These are phyloP conservation scores for Crenichthys baileyi DNA, from an alignment of 2,797 vertebrate genomes.

Conservation along the genomic window DNA sequence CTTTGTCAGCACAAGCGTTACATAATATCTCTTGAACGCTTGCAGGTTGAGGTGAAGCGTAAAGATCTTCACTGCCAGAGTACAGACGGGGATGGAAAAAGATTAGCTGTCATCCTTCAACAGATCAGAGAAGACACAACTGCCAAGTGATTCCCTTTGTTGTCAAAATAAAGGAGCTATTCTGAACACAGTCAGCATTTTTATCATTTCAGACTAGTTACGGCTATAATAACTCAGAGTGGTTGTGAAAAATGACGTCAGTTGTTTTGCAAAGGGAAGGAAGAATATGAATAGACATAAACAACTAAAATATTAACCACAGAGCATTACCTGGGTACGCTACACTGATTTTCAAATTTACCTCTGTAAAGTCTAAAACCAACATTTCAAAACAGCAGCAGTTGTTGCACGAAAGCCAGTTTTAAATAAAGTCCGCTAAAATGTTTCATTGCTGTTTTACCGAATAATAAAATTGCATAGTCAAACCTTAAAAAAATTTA, in stretches of 20 bases:
- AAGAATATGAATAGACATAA: neutral
- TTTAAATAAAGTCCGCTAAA: slow-evolving; percentile 10
- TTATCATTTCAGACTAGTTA: slow-evolving; percentile 8
- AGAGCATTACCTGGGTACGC: neutral
- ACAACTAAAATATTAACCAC: neutral
- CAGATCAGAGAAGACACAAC: slow-evolving; percentile 41
- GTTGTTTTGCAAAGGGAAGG: slow-evolving; percentile 17
- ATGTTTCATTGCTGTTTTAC: neutral
- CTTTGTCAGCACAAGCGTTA: slow-evolving; percentile 24
- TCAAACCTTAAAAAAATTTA: slow-evolving; percentile 23
- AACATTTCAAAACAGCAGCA: slow-evolving; percentile 22
- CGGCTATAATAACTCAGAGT: slow-evolving; percentile 12
- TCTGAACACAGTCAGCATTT: slow-evolving; percentile 21
- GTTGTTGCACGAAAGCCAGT: slow-evolving; percentile 14
- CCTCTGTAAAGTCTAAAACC: slow-evolving; percentile 11
- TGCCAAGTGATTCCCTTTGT: slow-evolving; percentile 36
- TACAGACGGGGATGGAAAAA: slow-evolving; percentile 38
- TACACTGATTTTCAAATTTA: slow-evolving; percentile 3
- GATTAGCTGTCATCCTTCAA: slow-evolving; percentile 56
- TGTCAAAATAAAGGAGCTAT: slow-evolving; percentile 43
- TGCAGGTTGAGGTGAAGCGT: slow-evolving; percentile 34
- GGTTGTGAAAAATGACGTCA: slow-evolving; percentile 17
- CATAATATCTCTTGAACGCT: slow-evolving; percentile 1
- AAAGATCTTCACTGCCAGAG: slow-evolving; percentile 29
- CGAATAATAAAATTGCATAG: slow-evolving; percentile 9